A percentile compares a stretch with the other conserved stretches of the same genome.
These are phyloP conservation scores for Rattus norvegicus DNA, from an alignment of 2,113 vertebrate species.

Conservation along the genomic window DNA sequence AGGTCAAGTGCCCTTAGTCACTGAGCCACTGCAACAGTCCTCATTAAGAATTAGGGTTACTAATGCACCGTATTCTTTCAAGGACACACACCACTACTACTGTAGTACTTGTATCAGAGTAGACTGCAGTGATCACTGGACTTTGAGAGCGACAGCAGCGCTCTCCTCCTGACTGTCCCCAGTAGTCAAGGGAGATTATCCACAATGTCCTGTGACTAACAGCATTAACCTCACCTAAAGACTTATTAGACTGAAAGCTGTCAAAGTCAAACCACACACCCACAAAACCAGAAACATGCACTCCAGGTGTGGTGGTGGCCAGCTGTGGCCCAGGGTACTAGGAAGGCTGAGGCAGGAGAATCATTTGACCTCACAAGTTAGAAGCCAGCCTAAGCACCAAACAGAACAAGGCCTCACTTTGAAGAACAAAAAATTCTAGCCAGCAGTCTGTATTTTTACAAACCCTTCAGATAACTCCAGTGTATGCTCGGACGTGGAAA, in stretches of 20 bases:
- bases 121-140: background rate
- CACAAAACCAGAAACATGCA: background rate
- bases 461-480: background rate
- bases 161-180: background rate
- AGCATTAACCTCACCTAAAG: background rate
- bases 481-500: background rate
- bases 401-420: background rate
- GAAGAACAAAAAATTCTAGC: background rate
- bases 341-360: background rate
- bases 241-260: background rate
- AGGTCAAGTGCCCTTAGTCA: background rate
- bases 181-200: background rate
- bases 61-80: background rate
- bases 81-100: background rate
- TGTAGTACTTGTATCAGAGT: background rate
- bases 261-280: background rate
- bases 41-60: background rate
- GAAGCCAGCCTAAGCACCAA: background rate
- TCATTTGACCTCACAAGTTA: background rate
- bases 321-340: background rate
- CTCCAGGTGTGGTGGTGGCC: background rate
- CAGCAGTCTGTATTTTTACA: constrained; percentile 20
- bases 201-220: background rate
- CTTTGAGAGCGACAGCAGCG: background rate
- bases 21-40: background rate